Percentiles rank a stretch among this genome's conserved stretches.
Conservation (phyloP, 2,797 vertebrate genomes). For the Chrysocyon brachyurus region DNA sequence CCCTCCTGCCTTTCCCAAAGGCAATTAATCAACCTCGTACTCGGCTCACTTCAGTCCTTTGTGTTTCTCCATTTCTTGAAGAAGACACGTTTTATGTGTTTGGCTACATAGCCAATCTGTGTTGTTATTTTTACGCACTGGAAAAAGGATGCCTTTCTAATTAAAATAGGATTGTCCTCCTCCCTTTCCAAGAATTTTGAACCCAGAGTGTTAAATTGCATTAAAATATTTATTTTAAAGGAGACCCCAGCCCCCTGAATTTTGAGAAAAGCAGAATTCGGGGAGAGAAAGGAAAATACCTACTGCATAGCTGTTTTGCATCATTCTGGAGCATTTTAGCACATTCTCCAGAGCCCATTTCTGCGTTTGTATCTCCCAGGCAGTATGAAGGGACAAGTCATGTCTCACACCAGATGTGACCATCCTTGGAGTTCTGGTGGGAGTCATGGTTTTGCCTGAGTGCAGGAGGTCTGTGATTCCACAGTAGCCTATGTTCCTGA, state of each 20-base stretch:
- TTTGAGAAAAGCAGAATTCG: background rate
- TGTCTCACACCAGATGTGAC: background rate
- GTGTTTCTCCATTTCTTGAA: slow-evolving; percentile 77
- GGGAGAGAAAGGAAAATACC: background rate
- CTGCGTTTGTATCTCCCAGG: background rate
- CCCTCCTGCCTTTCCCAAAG: slow-evolving; percentile 47
- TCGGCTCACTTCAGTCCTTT: background rate
- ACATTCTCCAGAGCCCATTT: background rate
- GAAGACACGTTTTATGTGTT: slow-evolving; percentile 80
- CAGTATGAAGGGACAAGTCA: background rate
- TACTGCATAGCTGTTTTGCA: background rate
- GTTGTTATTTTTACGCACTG: slow-evolving; percentile 72
- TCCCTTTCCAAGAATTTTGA: background rate
- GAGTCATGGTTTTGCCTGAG: too few species aligned
- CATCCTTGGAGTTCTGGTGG: background rate
- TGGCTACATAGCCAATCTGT: slow-evolving; percentile 80
- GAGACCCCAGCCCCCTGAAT: background rate
- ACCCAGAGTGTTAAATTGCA: slow-evolving; percentile 16
- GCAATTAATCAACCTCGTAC: slow-evolving; percentile 55
- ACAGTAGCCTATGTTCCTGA: background rate
- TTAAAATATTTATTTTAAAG: background rate
- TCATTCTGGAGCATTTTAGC: background rate
- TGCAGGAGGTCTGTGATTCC: accelerated
- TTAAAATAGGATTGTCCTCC: slow-evolving; percentile 71
- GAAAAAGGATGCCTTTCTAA: slow-evolving; percentile 84